Conservation (phyloP, 2,797 vertebrate genomes). For the Cryptoprocta ferox region DNA sequence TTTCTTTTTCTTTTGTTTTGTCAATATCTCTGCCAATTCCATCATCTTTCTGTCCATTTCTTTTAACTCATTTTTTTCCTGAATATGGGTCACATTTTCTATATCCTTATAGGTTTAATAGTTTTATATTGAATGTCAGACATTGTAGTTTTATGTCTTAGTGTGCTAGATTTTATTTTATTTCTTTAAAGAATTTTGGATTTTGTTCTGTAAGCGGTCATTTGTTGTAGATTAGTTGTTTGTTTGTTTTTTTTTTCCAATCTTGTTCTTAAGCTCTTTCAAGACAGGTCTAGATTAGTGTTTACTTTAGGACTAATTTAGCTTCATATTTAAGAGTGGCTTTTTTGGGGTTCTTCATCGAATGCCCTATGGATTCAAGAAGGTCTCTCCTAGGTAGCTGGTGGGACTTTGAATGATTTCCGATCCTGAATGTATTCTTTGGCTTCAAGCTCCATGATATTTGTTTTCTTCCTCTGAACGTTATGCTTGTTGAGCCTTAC, state of each 20-base stretch:
- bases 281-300: neutral
- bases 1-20: neutral
- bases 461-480: neutral
- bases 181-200: neutral
- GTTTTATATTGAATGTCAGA: neutral
- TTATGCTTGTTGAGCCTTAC: neutral
- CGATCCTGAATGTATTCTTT: neutral
- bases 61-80: neutral
- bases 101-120: neutral
- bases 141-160: neutral
- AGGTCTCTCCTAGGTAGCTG: neutral
- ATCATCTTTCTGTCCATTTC: neutral
- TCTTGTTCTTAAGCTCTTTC: neutral
- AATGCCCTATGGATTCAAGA: neutral
- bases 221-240: neutral
- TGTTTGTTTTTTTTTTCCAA: neutral
- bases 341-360: neutral
- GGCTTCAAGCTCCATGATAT: neutral
- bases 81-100: neutral
- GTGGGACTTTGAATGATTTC: neutral
- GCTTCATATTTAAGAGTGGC: neutral
- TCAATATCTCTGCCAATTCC: neutral
- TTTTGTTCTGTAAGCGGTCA: neutral
- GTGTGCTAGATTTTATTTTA: neutral
- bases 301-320: neutral